Conservation (phyloP, 2,113 vertebrate species). For the Gulo gulo region DNA sequence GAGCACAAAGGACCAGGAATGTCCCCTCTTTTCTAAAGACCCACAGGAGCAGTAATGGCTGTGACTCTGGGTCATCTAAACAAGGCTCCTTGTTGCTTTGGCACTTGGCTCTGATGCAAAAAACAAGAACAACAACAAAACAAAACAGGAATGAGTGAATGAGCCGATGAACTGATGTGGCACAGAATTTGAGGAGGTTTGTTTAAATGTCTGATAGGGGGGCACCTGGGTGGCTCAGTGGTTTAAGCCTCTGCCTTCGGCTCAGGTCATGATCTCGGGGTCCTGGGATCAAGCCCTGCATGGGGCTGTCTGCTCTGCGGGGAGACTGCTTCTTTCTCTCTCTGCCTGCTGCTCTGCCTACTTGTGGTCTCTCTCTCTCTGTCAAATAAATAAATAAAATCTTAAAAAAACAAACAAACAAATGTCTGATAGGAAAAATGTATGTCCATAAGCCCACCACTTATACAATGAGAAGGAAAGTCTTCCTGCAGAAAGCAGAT, state of each 20-base stretch:
- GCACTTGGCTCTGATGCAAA: background rate
- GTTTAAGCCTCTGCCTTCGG: too few species aligned
- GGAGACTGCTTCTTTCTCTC: too few species aligned
- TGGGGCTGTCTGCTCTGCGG: too few species aligned
- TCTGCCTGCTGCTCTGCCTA: too few species aligned
- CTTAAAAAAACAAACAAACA: background rate
- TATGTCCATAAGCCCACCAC: background rate
- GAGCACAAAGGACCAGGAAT: background rate
- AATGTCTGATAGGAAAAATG: background rate
- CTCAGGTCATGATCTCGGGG: too few species aligned
- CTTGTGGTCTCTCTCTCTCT: too few species aligned
- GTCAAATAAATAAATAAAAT: too few species aligned
- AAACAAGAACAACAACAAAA: background rate
- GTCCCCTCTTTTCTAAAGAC: background rate
- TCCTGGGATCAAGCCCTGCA: too few species aligned
- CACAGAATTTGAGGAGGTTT: constrained; percentile 2
- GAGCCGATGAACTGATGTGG: background rate
- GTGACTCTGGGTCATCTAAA: background rate
- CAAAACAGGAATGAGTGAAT: background rate
- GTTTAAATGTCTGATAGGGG: background rate
- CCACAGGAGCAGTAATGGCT: background rate
- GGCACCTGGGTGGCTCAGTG: too few species aligned
- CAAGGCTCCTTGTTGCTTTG: background rate
- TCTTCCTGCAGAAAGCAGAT: background rate
- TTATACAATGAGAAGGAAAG: background rate